These are phyloP conservation scores for Ellobium chinense DNA, from an alignment of 2,888 invertebrate genomes.

Conservation along the genomic window DNA sequence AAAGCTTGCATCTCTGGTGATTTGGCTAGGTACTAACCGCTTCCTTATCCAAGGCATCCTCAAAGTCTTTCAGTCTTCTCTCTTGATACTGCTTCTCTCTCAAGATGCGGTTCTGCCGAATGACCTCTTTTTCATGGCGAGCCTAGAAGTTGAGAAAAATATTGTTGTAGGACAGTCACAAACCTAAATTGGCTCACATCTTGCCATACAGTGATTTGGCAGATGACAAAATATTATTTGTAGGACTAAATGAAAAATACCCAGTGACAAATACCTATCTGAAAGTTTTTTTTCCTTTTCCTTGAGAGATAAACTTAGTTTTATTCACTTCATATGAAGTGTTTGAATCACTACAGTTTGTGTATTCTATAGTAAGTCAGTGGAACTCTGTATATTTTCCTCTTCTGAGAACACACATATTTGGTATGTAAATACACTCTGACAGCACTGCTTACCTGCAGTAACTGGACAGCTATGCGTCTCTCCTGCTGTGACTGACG, in stretches of 20 bases:
- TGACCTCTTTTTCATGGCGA: constrained; percentile 78
- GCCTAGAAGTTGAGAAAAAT: constrained; percentile 56
- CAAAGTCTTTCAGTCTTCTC: constrained; percentile 75
- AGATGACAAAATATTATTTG: too few relatives aligned
- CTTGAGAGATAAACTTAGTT: too few relatives aligned
- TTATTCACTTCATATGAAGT: too few relatives aligned
- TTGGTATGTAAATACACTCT: too few relatives aligned
- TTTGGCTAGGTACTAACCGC: constrained; percentile 73
- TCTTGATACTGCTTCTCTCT: constrained; percentile 76
- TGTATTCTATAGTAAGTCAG: not conserved
- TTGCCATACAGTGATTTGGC: too few relatives aligned
- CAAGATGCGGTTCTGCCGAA: constrained; percentile 74
- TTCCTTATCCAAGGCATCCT: constrained; percentile 77
- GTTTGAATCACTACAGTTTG: not conserved
- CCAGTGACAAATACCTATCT: too few relatives aligned
- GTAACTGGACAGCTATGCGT: constrained; percentile 77
- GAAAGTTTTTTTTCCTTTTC: too few relatives aligned
- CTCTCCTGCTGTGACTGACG: constrained; percentile 78
- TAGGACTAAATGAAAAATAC: too few relatives aligned
- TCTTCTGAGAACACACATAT: not conserved
- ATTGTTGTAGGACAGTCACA: too few relatives aligned
- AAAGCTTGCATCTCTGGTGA: too few relatives aligned
- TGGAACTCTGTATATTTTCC: too few relatives aligned
- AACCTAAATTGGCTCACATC: too few relatives aligned
- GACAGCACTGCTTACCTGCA: constrained; percentile 69